Conservation (phyloP, 2,113 vertebrate species). For the Gavia stellata region DNA sequence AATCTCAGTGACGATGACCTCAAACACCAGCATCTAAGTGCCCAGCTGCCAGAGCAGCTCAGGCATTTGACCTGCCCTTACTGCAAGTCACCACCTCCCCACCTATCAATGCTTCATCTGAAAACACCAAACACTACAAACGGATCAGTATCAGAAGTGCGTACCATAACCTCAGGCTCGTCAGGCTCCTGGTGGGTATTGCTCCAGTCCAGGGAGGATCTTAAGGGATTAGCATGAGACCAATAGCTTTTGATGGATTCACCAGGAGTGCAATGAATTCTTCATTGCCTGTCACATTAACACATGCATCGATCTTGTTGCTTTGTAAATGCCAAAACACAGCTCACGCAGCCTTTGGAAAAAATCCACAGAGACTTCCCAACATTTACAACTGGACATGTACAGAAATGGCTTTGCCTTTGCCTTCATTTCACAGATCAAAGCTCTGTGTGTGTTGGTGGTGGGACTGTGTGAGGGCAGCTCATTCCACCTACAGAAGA, state of each 20-base stretch:
- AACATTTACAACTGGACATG: background rate
- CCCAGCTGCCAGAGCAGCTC: background rate
- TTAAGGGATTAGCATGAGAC: background rate
- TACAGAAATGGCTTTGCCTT: background rate
- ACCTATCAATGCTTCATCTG: background rate
- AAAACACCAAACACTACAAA: background rate
- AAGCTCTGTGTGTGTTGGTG: background rate
- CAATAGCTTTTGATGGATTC: background rate
- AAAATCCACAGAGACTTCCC: background rate
- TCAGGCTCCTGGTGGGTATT: background rate
- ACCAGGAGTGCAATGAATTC: background rate
- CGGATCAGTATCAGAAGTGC: accelerated
- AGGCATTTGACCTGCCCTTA: background rate
- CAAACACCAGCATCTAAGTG: background rate
- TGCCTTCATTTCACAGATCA: background rate
- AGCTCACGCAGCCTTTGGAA: background rate
- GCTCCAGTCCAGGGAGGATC: background rate
- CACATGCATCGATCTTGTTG: background rate
- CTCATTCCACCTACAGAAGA: background rate
- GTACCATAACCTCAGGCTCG: background rate
- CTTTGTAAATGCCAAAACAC: background rate
- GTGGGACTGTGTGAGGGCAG: background rate
- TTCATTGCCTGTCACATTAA: background rate
- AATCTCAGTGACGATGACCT: background rate
- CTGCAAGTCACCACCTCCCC: background rate